Conservation (phyloP, 2,888 invertebrate genomes). For the Macrosoma leucophasiata region DNA sequence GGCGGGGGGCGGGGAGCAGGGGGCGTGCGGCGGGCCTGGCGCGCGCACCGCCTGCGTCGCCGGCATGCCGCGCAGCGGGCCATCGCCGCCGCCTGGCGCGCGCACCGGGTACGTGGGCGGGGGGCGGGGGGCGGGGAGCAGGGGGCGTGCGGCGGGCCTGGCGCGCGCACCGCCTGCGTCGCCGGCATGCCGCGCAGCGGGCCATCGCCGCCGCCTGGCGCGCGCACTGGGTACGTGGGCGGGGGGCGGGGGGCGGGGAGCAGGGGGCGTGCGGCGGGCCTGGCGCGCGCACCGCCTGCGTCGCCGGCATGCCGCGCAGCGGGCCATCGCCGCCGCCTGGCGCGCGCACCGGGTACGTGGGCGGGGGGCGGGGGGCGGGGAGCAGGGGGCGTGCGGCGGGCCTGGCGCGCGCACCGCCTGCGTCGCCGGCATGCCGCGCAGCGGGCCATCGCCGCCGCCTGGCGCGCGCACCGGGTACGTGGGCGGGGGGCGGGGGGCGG, state of each 20-base stretch:
- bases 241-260: conserved; percentile 86
- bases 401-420: conserved; percentile 81
- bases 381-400: conserved; percentile 82
- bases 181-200: too few relatives aligned
- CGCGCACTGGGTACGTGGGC: conserved; percentile 82
- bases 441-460: conserved; percentile 81
- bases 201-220: too few relatives aligned
- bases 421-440: conserved; percentile 75
- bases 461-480: conserved; percentile 86
- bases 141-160: too few relatives aligned
- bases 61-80: conserved; percentile 76
- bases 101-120: too few relatives aligned
- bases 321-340: conserved; percentile 83
- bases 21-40: conserved; percentile 85
- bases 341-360: conserved; percentile 87
- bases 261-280: conserved; percentile 82
- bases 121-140: too few relatives aligned
- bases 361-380: conserved; percentile 84
- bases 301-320: conserved; percentile 76
- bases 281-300: conserved; percentile 80
- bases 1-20: conserved; percentile 81
- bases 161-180: too few relatives aligned
- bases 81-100: conserved; percentile 83
- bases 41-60: conserved; percentile 77
- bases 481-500: conserved; percentile 87